Percentiles rank a stretch among this genome's conserved stretches.
phyloP scores from a whole-genome alignment of 1,140 invertebrate genomes.

The Drosophila pectinifera region DNA sequence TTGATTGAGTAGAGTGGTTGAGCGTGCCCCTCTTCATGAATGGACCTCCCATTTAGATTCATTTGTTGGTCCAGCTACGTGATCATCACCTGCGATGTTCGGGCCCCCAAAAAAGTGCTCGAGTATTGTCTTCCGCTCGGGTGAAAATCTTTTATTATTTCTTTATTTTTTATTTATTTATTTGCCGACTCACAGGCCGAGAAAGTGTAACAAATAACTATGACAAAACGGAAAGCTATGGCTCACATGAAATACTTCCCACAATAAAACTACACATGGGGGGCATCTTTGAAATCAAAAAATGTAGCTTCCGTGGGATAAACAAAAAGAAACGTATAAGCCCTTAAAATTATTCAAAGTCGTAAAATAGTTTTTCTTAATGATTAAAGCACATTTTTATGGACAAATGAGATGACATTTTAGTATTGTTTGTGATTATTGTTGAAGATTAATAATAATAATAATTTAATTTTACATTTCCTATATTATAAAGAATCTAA shows the following conservation, averaged over 20 bases:
- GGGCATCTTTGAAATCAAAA: constrained; percentile 2
- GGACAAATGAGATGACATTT: too few species aligned
- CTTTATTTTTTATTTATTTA: constrained; percentile 29
- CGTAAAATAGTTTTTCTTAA: neutral
- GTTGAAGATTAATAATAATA: neutral
- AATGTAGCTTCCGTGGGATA: constrained; percentile 1
- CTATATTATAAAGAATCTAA: neutral
- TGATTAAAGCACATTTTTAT: too few species aligned
- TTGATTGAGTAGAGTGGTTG: constrained; percentile 39
- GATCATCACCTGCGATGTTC: constrained; percentile 18
- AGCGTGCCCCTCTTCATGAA: constrained; percentile 51
- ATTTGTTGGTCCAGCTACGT: constrained; percentile 24
- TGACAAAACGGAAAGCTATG: constrained; percentile 36
- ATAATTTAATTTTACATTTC: neutral
- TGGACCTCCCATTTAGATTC: constrained; percentile 30
- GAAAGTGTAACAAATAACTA: constrained; percentile 68
- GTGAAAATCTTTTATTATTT: constrained; percentile 47
- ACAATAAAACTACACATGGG: neutral
- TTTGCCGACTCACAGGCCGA: constrained; percentile 50
- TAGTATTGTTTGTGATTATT: neutral
- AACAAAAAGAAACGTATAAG: constrained; percentile 2
- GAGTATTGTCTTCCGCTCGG: constrained; percentile 18
- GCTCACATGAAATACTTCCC: constrained; percentile 7
- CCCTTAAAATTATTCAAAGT: neutral
- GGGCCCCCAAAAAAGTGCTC: constrained; percentile 22